Evolutionary conservation across 92 coral and sea anemone species (phyloP).

Genomic region (Ricordea florida): DNA sequence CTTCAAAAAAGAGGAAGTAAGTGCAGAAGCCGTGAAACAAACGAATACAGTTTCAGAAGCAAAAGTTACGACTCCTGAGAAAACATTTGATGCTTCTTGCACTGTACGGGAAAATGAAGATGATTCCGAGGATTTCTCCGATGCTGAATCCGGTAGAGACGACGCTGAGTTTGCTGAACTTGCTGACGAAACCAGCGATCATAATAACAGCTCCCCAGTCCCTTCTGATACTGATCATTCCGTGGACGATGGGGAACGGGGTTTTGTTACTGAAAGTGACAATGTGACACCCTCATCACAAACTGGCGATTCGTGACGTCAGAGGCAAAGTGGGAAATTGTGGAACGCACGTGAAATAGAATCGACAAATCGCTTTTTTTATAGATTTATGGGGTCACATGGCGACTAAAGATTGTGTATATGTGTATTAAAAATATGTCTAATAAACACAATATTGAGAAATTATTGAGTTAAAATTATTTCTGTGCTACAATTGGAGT

Average conservation of each 20-base stretch:
- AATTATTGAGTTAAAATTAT: no score
- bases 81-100: background rate
- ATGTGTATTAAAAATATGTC: no score
- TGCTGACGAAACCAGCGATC: conserved; percentile 62
- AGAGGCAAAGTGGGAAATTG: no score
- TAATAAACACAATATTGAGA: no score
- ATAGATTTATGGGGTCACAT: no score
- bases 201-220: conserved; percentile 6
- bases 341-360: no score
- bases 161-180: conserved; percentile 72
- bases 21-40: no score
- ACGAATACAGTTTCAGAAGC: no score
- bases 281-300: background rate
- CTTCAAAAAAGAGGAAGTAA: background rate
- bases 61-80: no score
- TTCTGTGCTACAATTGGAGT: no score
- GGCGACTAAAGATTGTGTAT: no score
- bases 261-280: background rate
- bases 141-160: conserved; percentile 66
- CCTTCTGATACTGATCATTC: background rate
- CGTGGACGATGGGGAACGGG: background rate
- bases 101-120: background rate
- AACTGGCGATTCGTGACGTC: background rate
- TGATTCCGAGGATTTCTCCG: conserved; percentile 40
- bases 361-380: background rate